Evolutionary conservation across 2,888 invertebrate genomes (phyloP).

Genomic region (Aphidius colemani): DNA sequence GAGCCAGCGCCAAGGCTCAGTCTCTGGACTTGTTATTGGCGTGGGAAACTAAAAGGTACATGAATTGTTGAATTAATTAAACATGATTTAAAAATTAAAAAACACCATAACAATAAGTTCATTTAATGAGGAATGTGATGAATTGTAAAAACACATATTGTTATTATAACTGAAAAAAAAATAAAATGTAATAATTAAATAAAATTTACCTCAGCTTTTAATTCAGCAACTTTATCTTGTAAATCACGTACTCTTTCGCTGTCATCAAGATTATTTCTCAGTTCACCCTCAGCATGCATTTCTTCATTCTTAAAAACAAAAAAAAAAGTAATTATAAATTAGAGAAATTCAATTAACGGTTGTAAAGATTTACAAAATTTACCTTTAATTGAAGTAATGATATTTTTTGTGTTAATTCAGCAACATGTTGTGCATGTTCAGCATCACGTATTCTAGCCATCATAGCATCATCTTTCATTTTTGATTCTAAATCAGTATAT

Average conservation of each 20-base stretch:
- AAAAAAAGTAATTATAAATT: not conserved
- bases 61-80: conserved; percentile 22
- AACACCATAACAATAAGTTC: too few species aligned
- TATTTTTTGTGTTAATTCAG: conserved; percentile 91
- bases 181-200: not conserved
- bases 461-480: conserved; percentile 90
- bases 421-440: conserved; percentile 91
- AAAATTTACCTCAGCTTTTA: conserved; percentile 85
- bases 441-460: conserved; percentile 92
- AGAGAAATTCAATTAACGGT: too few species aligned
- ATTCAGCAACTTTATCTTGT: conserved; percentile 89
- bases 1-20: conserved; percentile 90
- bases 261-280: conserved; percentile 83
- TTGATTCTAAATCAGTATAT: conserved; percentile 66
- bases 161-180: not conserved
- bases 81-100: too few species aligned
- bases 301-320: conserved; percentile 79
- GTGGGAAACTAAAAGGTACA: conserved; percentile 74
- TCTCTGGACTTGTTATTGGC: conserved; percentile 86
- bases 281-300: conserved; percentile 89
- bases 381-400: conserved; percentile 92
- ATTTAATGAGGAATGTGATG: not conserved
- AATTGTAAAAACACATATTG: not conserved
- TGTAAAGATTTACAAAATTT: conserved; percentile 24
- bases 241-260: conserved; percentile 86